Base-by-base conservation (phyloP, 1,140 invertebrate species). In the Panulirus ornatus region DNA sequence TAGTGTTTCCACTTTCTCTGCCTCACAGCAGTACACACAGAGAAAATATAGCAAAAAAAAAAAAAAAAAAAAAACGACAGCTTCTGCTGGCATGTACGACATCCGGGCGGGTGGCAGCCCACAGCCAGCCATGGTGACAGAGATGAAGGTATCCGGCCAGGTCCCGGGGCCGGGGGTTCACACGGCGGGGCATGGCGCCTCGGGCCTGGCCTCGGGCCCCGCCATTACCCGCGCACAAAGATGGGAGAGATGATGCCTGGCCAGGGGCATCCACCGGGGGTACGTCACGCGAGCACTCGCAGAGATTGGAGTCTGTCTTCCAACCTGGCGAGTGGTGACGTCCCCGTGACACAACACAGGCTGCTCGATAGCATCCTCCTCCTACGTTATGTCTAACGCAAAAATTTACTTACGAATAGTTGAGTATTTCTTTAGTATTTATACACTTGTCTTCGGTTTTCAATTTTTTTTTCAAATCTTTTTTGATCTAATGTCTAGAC, bases 91-190 rank as follows among this genome's bases (percentile, higher is more conserved):
- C 70, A 11, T 42, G 73, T 14, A 40, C 16, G 73, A 75, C 73
- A 40, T 75, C 73, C 73, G 73, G 75, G 75, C 75, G 27, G 30
- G 70, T 30, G 38, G 70, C 30, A 38, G 70, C 70, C 14, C n/a
- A 78, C 75, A 78, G n/a, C n/a, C n/a, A n/a, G 44, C 75, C 75
- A 16, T 78, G 75, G 75, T 78, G 75, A 78, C 75, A 78, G 75
- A 78, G 75, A 78, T 78, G 75, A 44, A 78, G 75, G 75, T 78
- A 78, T 42, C 40, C 19, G 22, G 14, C 75, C 11, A 5, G 75
- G 40, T 38, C 40, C 19, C 14, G 22, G 36, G 16, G 75, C 38
- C 22, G 16, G 22, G 75, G 44, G 75, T 78, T 78, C 75, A 78
- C 75, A 78, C 75, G 75, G 40, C 40, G 75, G 75, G 75, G 75